Evolutionary conservation across 2,113 vertebrate species (phyloP).

Genomic region (Brachyhypopomus occidentalis): DNA sequence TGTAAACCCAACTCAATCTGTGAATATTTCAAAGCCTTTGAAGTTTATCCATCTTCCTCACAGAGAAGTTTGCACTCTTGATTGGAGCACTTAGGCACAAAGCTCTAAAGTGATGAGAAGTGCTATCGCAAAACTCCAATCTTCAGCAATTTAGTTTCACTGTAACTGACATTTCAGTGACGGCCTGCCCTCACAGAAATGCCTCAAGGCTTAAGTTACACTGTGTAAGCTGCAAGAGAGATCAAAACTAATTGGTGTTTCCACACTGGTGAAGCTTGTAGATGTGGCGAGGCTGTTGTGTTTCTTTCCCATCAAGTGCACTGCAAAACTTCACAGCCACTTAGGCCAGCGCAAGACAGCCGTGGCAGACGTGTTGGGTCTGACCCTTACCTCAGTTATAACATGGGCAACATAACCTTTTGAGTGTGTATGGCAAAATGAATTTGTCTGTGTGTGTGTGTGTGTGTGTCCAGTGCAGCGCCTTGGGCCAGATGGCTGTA

Average conservation of each 20-base stretch:
- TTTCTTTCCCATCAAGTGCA: background rate
- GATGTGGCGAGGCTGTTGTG: background rate
- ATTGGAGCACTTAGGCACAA: conserved; percentile 55
- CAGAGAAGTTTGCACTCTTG: conserved; percentile 47
- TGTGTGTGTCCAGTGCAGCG: background rate
- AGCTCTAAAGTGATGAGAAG: conserved; percentile 34
- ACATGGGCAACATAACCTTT: conserved; percentile 7
- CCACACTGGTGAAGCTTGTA: conserved; percentile 5
- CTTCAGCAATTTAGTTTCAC: conserved; percentile 13
- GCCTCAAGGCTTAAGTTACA: background rate
- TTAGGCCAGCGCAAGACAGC: background rate
- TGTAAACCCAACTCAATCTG: conserved; percentile 47
- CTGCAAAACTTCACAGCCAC: background rate
- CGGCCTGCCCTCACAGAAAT: conserved; percentile 7
- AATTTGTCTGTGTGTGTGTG: background rate
- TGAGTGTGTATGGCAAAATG: background rate
- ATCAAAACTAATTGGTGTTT: conserved; percentile 6
- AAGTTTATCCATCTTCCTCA: conserved; percentile 42
- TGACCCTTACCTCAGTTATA: conserved; percentile 13
- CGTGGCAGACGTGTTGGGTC: conserved; percentile 17
- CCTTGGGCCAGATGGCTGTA: conserved; percentile 39
- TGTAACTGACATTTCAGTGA: conserved; percentile 34
- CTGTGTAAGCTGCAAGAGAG: background rate
- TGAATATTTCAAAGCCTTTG: conserved; percentile 35
- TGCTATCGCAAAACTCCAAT: conserved; percentile 22